phyloP scores from a whole-genome alignment of 2,888 invertebrate genomes.

The Orchesellides sinensis region DNA sequence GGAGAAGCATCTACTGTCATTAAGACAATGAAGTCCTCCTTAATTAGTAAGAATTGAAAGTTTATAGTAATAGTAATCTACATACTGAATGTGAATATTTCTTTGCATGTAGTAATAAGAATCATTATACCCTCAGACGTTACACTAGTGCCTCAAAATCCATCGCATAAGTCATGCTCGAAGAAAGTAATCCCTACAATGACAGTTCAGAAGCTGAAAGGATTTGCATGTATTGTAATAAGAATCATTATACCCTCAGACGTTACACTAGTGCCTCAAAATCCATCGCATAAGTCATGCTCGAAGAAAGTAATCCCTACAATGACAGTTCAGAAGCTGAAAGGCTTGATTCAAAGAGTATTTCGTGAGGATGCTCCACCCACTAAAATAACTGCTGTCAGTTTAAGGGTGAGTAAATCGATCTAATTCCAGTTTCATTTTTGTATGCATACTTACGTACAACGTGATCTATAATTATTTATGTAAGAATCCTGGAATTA shows the following conservation, averaged over 20 bases:
- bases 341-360: slow-evolving; percentile 87
- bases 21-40: slow-evolving; percentile 83
- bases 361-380: slow-evolving; percentile 79
- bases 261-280: slow-evolving; percentile 52
- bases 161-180: slow-evolving; percentile 76
- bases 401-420: slow-evolving; percentile 77
- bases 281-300: slow-evolving; percentile 76
- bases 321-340: slow-evolving; percentile 89
- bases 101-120: too few species aligned
- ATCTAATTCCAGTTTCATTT: background rate
- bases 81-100: too few species aligned
- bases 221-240: too few species aligned
- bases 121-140: slow-evolving; percentile 39
- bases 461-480: background rate
- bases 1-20: slow-evolving; percentile 81
- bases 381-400: slow-evolving; percentile 78
- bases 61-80: too few species aligned
- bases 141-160: slow-evolving; percentile 45
- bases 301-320: slow-evolving; percentile 86
- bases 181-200: slow-evolving; percentile 88
- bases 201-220: slow-evolving; percentile 89
- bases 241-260: slow-evolving; percentile 29
- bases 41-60: slow-evolving; percentile 81
- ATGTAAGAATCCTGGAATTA: slow-evolving; percentile 81
- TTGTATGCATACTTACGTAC: background rate